Conservation (phyloP, 1,140 invertebrate genomes). For the Drosophila sturtevanti region DNA sequence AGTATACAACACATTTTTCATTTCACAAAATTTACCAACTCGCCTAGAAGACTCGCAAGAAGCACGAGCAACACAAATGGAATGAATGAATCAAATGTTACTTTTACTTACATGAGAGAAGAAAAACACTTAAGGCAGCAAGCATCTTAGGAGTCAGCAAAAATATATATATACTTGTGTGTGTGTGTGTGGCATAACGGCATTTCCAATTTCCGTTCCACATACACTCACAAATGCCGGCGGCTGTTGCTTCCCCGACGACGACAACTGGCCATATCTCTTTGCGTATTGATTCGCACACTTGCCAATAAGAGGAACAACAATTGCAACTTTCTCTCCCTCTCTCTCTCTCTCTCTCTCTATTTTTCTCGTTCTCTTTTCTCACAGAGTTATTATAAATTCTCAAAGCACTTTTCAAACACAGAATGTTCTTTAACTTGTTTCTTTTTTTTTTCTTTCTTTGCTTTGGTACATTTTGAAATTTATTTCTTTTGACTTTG, state of each 20-base stretch:
- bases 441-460: slow-evolving; percentile 26
- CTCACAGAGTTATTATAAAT: background rate
- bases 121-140: slow-evolving; percentile 7
- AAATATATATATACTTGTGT: background rate
- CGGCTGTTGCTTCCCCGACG: slow-evolving; percentile 62
- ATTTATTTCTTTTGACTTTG: slow-evolving; percentile 30
- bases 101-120: slow-evolving; percentile 46
- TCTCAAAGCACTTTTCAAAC: slow-evolving; percentile 4
- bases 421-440: slow-evolving; percentile 1
- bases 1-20: slow-evolving; percentile 63
- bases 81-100: slow-evolving; percentile 8
- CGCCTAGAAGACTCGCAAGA: too few species aligned
- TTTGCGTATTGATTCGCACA: slow-evolving; percentile 5
- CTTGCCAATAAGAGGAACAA: slow-evolving; percentile 11
- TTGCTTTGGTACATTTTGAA: slow-evolving; percentile 47
- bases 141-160: background rate
- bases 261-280: slow-evolving; percentile 8
- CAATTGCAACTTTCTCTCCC: background rate
- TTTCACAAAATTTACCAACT: background rate
- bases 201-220: slow-evolving; percentile 69
- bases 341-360: background rate
- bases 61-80: too few species aligned
- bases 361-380: too few species aligned
- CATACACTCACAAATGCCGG: slow-evolving; percentile 44
- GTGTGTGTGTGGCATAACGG: slow-evolving; percentile 10